Evolutionary conservation across 2,888 invertebrate species (phyloP).

Genomic region (Eupithecia vulgata): DNA sequence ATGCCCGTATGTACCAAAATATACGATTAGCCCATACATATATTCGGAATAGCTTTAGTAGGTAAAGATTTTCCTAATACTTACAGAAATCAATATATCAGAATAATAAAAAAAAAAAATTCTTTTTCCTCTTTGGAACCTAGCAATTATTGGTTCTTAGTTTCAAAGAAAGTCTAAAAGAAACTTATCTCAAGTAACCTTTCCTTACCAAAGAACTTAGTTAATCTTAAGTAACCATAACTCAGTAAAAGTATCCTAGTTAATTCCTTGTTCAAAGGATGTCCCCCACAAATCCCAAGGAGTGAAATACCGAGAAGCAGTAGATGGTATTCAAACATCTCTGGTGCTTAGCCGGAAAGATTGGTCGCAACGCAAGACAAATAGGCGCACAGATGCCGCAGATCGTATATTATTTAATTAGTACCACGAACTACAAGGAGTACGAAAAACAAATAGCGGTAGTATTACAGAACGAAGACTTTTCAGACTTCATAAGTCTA

Average conservation of each 20-base stretch:
- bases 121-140: neutral
- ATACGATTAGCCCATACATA: neutral
- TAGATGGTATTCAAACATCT: constrained; percentile 28
- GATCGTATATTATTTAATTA: constrained; percentile 24
- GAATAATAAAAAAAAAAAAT: no score
- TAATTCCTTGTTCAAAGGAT: neutral
- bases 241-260: neutral
- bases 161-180: neutral
- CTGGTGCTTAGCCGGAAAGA: constrained; percentile 29
- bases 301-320: constrained; percentile 31
- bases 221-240: neutral
- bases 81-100: neutral
- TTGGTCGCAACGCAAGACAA: constrained; percentile 26
- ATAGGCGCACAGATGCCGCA: constrained; percentile 33
- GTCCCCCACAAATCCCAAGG: constrained; percentile 11
- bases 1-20: neutral
- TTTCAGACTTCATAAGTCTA: neutral
- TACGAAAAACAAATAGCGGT: constrained; percentile 3
- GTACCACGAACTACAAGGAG: constrained; percentile 18
- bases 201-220: neutral
- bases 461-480: neutral
- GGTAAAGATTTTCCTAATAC: neutral
- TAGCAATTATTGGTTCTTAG: neutral
- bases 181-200: neutral
- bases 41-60: neutral